phyloP scores from a whole-genome alignment of 2,113 vertebrate genomes.

The Cranoglanis bouderius region DNA sequence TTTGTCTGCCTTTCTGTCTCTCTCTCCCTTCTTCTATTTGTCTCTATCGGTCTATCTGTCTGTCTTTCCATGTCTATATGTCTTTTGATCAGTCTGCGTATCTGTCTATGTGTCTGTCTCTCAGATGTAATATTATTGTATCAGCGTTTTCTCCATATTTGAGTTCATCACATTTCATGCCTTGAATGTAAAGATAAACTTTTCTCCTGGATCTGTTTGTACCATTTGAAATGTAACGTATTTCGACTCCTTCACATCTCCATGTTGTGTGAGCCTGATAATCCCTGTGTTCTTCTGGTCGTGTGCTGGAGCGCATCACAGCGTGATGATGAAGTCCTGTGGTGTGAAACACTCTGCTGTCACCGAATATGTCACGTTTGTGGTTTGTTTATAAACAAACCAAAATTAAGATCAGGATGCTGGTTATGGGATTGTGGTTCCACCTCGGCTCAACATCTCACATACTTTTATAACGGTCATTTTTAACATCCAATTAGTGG shows the following conservation, averaged over 20 bases:
- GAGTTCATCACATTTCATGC: background rate
- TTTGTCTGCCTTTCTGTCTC: background rate
- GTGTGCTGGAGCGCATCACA: background rate
- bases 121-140: background rate
- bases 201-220: background rate
- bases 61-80: background rate
- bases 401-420: background rate
- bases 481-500: conserved; percentile 6
- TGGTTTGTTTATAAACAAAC: conserved; percentile 16
- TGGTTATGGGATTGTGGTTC: conserved; percentile 20
- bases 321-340: background rate
- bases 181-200: background rate
- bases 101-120: background rate
- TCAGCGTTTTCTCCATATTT: background rate
- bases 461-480: conserved; percentile 1
- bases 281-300: background rate
- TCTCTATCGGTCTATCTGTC: background rate
- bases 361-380: conserved; percentile 1
- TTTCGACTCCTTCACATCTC: too few relatives aligned
- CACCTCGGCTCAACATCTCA: background rate
- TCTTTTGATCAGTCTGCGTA: background rate
- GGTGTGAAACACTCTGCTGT: background rate
- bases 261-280: background rate
- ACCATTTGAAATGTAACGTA: background rate
- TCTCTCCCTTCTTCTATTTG: background rate